These are phyloP conservation scores for Sceloporus tristichus DNA, from an alignment of 2,113 vertebrate genomes.

Conservation along the genomic window DNA sequence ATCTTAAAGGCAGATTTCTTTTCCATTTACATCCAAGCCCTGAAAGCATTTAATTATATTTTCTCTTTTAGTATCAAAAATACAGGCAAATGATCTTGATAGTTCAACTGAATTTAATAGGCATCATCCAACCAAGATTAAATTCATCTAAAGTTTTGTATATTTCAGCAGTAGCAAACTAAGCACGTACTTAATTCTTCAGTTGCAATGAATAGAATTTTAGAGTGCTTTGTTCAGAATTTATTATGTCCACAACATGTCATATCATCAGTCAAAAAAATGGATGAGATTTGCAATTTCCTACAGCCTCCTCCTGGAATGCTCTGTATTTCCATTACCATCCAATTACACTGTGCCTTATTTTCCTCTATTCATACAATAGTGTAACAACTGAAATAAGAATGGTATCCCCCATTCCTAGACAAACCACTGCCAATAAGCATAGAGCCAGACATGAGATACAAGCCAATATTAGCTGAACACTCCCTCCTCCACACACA, in stretches of 20 bases:
- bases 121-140: not conserved
- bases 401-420: not conserved
- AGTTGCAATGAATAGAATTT: too few species aligned
- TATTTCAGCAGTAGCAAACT: too few species aligned
- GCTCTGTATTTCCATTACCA: not conserved
- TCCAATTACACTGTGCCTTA: not conserved
- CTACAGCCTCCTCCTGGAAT: not conserved
- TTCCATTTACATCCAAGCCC: too few species aligned
- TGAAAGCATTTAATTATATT: too few species aligned
- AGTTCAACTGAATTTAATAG: not conserved
- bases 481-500: not conserved
- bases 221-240: too few species aligned
- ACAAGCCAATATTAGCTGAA: not conserved
- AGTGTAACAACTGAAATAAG: not conserved
- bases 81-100: not conserved
- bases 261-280: too few species aligned
- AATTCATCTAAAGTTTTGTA: too few species aligned
- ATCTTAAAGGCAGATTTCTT: too few species aligned
- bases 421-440: constrained; percentile 27
- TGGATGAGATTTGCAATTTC: not conserved
- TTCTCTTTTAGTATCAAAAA: not conserved
- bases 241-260: too few species aligned
- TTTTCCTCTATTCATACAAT: not conserved
- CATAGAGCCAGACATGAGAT: not conserved
- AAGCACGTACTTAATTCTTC: too few species aligned